Evolutionary conservation across 2,113 vertebrate genomes (phyloP), one percentile per base, ranked within the genome.

Genomic region (Cranoglanis bouderius): DNA sequence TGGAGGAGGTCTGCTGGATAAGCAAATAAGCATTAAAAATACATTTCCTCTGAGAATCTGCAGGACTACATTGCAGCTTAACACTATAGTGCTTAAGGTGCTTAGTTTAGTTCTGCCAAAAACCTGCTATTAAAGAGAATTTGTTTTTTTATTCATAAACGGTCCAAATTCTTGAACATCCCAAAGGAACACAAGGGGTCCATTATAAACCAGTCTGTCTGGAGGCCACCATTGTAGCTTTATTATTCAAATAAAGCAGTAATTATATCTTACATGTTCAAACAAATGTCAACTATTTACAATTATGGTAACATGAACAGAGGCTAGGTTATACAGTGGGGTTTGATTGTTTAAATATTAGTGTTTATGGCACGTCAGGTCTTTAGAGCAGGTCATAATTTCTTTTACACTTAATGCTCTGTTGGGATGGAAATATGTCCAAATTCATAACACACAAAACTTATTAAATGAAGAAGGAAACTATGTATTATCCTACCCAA

Each of bases 41-140:
- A 70, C 21, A 65, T 91, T 91, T 91, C 86, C 90, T 92, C 81
- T 90, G 85, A 91, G 88, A 87, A 74, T 81, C 77, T 84, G 78
- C 70, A 84, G 72, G 82, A 92, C 81, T 67, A 84, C 51, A 84
- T 85, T 84, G 72, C 63, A 57, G 67, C 65, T 90, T 65, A 87
- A 88, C 83, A 83, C 83, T 63, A 82, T n/a, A 84, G 84, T 92
- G 90, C 89, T 88, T 86, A 70, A 87, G 87, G 87, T 82, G 67
- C 87, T 86, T 35, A 32, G 88, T 63, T 77, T 72, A 89, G 55
- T 9, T 38, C n/a, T 77, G 53, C 46, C 40, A 82, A 90, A 87
- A 89, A 86, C 70, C 84, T 70, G 61, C 40, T n/a, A 87, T 90
- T 89, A 83, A 78, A 85, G 57, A 82, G 84, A 84, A 82, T 89